Evolutionary conservation across 2,888 invertebrate genomes (phyloP), one percentile per base, ranked within the genome.

Genomic region (Dendrolimus pini): DNA sequence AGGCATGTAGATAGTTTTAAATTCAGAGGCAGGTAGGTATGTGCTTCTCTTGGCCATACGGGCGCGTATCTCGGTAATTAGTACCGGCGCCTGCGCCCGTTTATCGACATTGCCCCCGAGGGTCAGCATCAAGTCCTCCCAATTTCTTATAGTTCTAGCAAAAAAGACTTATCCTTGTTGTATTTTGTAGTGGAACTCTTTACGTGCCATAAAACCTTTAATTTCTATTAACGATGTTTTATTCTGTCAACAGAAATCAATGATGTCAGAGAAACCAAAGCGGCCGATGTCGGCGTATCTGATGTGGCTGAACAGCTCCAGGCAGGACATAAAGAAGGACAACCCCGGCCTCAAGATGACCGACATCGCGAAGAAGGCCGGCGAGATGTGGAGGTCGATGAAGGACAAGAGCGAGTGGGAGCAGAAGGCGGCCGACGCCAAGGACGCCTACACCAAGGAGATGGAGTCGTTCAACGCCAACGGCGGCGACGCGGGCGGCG

Each of bases 291-390:
- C 97, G 1, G 97, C 96, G 1, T 99, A 96, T 79, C 95, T 98
- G 94, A 74, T 98, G 62, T 98, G 97, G 96, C 85, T 98, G 64
- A 96, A 96, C 74, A 96, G 95, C 61, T 93, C 92, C 58, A 92
- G 98, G 59, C 95, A 96, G 58, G 89, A 93, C 68, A 95, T 98
- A 63, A 98, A 97, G 80, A 88, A 93, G 52, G 95, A 96, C 30
- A 93, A 95, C 86, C 97, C 98, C 9, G 97, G 96, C 56, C 94
- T 97, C 62, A 93, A 94, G 65, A 93, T 98, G 9, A 96, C 96
- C 7, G 98, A 98, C 69, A 93, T 98, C 60, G 94, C 97, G n/a
- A 97, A 96, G 83, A 96, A 95, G 74, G 98, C 94, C 52, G 98
- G 98, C 52, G 97, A 97, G 86, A 88, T 96, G 88, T 98, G 98